Evolutionary conservation across 2,888 invertebrate genomes (phyloP), one percentile per base, ranked within the genome.

Genomic region (Amphipyra berbera): DNA sequence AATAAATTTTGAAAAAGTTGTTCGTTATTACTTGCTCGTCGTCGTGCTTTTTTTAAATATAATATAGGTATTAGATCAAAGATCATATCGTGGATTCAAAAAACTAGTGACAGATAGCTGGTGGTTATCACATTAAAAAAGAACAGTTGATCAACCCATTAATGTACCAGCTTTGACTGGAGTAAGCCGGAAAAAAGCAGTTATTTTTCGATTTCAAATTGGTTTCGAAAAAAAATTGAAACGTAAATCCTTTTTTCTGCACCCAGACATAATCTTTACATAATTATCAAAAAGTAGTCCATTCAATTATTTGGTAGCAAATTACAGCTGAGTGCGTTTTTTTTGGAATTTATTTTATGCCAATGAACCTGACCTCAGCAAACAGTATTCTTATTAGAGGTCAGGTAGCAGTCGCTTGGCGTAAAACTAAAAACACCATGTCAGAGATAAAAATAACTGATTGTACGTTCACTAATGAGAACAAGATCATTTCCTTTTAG

Each of bases 41-140:
- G 14, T 52, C 14, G 12, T 61, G 13, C 14, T 27, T 40, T 68
- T 59, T 61, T 12, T 30, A 33, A 55, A 50, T 55, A 13, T 47
- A 40, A 13, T 30, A 10, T 33, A 14, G 62, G 30, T 42, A 14
- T 69, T 56, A 44, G 70, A 21, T 48, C 70, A 48, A 13, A 68
- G 55, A 56, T 62, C 44, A 37, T 56, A 44, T 44, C 50, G 30
- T 62, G 48, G 8, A 37, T 47, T n/a, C 33, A 69, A 67, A 58
- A 66, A 66, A 62, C 5, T 15, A 27, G 14, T 37, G 13, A 41
- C 46, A 61, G 46, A 2, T 40, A 41, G 3, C 13, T 59, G 6
- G 12, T 9, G 30, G 27, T 41, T 45, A 46, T 13, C 7, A 52
- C 5, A 15, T 33, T 4, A 41, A 55, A 50, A 42, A 44, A 41